These are phyloP conservation scores for Cyprinodon diabolis DNA, from an alignment of 2,797 vertebrate genomes.

Conservation along the genomic window DNA sequence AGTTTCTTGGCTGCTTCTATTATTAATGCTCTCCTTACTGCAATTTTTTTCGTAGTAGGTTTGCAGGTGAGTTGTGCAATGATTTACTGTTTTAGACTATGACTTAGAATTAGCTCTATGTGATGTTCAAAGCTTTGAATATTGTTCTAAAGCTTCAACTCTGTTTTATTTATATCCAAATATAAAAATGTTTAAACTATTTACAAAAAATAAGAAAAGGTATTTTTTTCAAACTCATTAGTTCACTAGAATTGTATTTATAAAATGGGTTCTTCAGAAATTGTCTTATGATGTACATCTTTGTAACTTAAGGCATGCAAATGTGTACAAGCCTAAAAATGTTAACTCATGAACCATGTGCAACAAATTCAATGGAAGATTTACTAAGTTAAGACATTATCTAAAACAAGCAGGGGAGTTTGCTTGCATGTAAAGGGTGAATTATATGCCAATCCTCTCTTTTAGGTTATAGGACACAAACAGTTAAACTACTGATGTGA, in stretches of 20 bases:
- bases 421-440: conserved; percentile 33
- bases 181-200: no score
- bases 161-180: neutral
- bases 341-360: neutral
- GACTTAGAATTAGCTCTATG: neutral
- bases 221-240: neutral
- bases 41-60: neutral
- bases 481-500: conserved; percentile 25
- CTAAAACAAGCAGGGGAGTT: conserved; percentile 14
- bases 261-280: neutral
- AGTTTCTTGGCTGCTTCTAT: neutral
- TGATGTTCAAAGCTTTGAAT: neutral
- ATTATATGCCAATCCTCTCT: conserved; percentile 44
- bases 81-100: neutral
- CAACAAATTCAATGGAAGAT: neutral
- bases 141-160: neutral
- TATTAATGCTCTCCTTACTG: neutral
- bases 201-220: no score
- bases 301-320: neutral
- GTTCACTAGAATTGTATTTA: neutral
- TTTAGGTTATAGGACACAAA: conserved; percentile 43
- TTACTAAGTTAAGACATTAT: conserved; percentile 9
- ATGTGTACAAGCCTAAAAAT: neutral
- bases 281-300: no score
- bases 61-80: neutral